Percentiles rank a stretch among this genome's conserved stretches.
These are phyloP conservation scores for Diaprepes abbreviatus DNA, from an alignment of 2,888 invertebrate genomes.

Conservation along the genomic window DNA sequence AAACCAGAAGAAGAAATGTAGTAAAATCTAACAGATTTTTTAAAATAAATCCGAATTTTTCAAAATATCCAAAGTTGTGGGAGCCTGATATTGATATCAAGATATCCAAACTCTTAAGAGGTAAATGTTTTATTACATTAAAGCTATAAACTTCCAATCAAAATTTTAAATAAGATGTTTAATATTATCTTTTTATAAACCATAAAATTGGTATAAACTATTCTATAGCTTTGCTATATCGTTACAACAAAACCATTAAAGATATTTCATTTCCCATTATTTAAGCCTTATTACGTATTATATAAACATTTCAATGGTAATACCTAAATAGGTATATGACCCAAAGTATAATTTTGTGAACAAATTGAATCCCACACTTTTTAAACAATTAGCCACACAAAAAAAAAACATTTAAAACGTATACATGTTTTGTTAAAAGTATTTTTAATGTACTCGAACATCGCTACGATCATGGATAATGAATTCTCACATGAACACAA, in stretches of 20 bases:
- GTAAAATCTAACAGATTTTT: too few species aligned
- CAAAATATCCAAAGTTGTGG: not conserved
- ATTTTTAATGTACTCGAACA: not conserved
- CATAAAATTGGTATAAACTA: constrained; percentile 9
- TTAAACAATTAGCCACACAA: constrained; percentile 31
- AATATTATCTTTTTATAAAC: constrained; percentile 3
- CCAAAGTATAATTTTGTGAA: constrained; percentile 2
- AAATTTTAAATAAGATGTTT: constrained; percentile 17
- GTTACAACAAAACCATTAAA: constrained; percentile 8
- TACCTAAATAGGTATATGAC: constrained; percentile 16
- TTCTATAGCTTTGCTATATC: not conserved
- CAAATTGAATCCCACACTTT: constrained; percentile 35
- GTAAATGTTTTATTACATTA: constrained; percentile 8
- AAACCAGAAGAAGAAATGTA: too few species aligned
- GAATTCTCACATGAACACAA: constrained; percentile 29
- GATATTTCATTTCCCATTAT: constrained; percentile 10
- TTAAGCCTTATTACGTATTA: not conserved
- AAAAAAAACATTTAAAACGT: constrained; percentile 24
- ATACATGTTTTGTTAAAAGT: constrained; percentile 14
- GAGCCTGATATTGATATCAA: not conserved
- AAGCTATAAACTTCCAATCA: constrained; percentile 11
- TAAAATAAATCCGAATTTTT: too few species aligned
- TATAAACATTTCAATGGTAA: constrained; percentile 1
- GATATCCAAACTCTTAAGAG: not conserved
- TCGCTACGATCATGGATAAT: constrained; percentile 3